A percentile compares a stretch with the other conserved stretches of the same genome.
Conservation (phyloP, 2,797 vertebrate genomes). For the Lepus townsendii region DNA sequence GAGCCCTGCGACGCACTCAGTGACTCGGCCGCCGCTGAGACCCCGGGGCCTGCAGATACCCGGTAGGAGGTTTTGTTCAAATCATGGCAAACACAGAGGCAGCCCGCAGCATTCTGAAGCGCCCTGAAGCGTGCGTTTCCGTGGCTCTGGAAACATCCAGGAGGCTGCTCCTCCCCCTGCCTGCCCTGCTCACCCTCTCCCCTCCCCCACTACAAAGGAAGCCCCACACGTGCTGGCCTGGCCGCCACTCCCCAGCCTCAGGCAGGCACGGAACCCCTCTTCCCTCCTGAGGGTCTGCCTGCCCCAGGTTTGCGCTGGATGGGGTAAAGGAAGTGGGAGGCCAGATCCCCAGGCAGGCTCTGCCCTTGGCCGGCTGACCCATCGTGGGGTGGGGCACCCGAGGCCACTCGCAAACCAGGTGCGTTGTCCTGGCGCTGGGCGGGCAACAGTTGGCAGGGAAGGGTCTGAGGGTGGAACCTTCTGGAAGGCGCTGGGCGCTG, state of each 20-base stretch:
- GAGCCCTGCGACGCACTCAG: neutral
- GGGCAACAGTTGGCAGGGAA: neutral
- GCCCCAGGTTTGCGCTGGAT: too few species aligned
- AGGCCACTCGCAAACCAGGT: too few species aligned
- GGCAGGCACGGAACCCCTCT: neutral
- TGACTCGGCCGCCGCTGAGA: neutral
- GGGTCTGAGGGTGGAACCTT: rapidly evolving
- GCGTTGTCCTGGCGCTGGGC: too few species aligned
- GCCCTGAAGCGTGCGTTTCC: neutral
- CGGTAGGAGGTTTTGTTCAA: neutral
- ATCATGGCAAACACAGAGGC: too few species aligned
- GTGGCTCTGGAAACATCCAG: neutral
- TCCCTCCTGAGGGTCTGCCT: neutral
- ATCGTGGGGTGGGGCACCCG: neutral
- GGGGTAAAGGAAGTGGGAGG: too few species aligned
- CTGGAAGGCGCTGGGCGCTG: neutral
- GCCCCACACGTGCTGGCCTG: neutral
- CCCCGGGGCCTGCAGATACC: neutral
- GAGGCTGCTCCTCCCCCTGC: too few species aligned
- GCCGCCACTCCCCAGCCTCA: neutral
- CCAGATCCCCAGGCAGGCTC: neutral
- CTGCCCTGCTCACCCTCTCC: too few species aligned
- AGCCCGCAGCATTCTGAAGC: neutral
- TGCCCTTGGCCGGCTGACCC: neutral
- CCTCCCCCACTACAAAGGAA: neutral